Base-by-base conservation (phyloP, 2,113 vertebrate genomes). In the Narcine bancroftii region DNA sequence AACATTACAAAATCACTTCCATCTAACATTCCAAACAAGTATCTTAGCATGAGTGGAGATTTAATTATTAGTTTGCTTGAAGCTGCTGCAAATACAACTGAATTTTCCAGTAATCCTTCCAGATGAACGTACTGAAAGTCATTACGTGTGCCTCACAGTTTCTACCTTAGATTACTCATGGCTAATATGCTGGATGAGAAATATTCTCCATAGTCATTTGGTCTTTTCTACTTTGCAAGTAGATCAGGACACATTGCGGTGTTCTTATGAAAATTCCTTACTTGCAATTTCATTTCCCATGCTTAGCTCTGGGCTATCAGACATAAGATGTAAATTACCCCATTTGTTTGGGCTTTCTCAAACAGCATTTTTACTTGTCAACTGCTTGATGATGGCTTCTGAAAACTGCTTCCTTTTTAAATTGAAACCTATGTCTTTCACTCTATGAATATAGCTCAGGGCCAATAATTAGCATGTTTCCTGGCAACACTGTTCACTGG, bases 331-430 rank as follows among this genome's bases (percentile, higher is more conserved):
- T 85, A 60, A 85, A n/a, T 85, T 85, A 21, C 33, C 36, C 15
- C 29, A 85, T 85, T 53, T 85, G 53, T 56, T 60, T 60, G 81
- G 53, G 81, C 15, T 85, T 85, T n/a, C 56, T 85, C 81, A 29
- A 60, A 60, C 50, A 85, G 50, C 33, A 15, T 85, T 85, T 60
- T 56, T 50, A 56, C 81, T 56, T 1, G 33, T 17, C 50, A 85
- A 85, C 50, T 85, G 15, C 29, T 33, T 60, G 77, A 81, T 33
- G 47, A 81, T 29, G 50, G 45, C 45, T 33, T 50, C 77, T 81
- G 81, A 56, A 36, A 60, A 85, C 29, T 60, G 33, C 33, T 85
- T 85, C 81, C 50, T 36, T 36, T 85, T 60, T 13, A 85, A 19
- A 56, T 53, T 85, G 81, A 85, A 85, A 56, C 29, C 3, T 85